Evolutionary conservation across 1,140 invertebrate genomes (phyloP).

Genomic region (Meloidogyne exigua): DNA sequence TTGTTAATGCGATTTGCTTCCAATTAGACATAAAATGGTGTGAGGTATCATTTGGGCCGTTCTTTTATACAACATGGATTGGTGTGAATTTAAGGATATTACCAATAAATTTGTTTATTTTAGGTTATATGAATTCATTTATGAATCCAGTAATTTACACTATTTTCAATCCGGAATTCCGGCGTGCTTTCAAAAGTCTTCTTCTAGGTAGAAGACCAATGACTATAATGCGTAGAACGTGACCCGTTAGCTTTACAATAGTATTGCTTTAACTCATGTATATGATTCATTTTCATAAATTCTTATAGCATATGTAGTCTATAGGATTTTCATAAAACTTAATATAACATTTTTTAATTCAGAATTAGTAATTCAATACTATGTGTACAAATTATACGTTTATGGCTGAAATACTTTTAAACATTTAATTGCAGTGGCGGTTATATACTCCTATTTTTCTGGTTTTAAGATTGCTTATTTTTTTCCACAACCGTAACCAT

Average conservation of each 20-base stretch:
- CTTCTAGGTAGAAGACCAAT: constrained; percentile 37
- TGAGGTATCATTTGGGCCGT: constrained; percentile 81
- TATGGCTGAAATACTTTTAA: too few relatives aligned
- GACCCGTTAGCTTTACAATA: too few relatives aligned
- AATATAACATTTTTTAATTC: too few relatives aligned
- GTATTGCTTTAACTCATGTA: too few relatives aligned
- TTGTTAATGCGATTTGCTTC: constrained; percentile 90
- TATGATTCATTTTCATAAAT: too few relatives aligned
- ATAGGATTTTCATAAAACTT: too few relatives aligned
- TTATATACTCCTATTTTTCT: neutral
- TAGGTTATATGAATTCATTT: constrained; percentile 67
- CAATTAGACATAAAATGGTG: constrained; percentile 76
- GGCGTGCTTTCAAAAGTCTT: constrained; percentile 82
- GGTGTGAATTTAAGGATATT: neutral
- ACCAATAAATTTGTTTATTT: constrained; percentile 30
- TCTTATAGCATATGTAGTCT: too few relatives aligned
- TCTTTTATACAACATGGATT: constrained; percentile 71
- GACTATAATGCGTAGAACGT: neutral
- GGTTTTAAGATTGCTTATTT: neutral
- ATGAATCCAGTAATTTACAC: constrained; percentile 98
- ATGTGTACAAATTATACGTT: too few relatives aligned
- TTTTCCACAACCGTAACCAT: constrained; percentile 10
- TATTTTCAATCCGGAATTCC: constrained; percentile 97
- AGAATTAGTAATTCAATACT: too few relatives aligned
- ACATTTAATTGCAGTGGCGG: neutral